These are phyloP conservation scores for Graphium colonna DNA, from an alignment of 2,888 invertebrate species.

Conservation along the genomic window DNA sequence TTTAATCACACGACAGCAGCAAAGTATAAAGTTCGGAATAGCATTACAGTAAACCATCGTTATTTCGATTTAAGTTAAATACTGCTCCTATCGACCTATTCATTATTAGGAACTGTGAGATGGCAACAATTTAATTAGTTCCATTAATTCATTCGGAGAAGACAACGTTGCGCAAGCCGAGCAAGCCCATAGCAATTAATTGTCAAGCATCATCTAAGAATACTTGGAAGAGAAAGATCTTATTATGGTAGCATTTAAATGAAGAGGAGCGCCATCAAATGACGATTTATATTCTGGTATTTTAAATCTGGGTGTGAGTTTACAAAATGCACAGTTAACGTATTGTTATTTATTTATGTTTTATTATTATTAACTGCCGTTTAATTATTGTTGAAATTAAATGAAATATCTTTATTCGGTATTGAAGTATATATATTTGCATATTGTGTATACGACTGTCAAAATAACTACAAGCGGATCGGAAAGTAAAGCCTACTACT, in stretches of 20 bases:
- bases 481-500: no score
- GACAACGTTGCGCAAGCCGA: conserved; percentile 15
- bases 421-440: no score
- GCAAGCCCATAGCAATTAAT: conserved; percentile 27
- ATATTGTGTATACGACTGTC: no score
- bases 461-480: no score
- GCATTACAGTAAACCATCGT: conserved; percentile 6
- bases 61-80: conserved; percentile 7
- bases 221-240: conserved; percentile 19
- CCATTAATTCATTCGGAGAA: conserved; percentile 25
- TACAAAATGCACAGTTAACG: no score
- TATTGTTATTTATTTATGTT: no score
- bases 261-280: conserved; percentile 13
- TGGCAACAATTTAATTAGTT: conserved; percentile 27
- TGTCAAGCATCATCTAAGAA: conserved; percentile 24
- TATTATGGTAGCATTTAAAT: conserved; percentile 17
- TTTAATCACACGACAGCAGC: no score
- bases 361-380: no score
- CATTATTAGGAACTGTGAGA: conserved; percentile 21
- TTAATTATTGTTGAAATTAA: no score
- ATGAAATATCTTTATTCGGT: no score
- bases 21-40: conserved; percentile 20
- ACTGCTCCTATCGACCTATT: conserved; percentile 15
- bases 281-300: no score
- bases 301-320: no score